Percentiles rank a stretch among this genome's conserved stretches.
Conservation (phyloP, 2,113 vertebrate genomes). For the Serinus canaria region DNA sequence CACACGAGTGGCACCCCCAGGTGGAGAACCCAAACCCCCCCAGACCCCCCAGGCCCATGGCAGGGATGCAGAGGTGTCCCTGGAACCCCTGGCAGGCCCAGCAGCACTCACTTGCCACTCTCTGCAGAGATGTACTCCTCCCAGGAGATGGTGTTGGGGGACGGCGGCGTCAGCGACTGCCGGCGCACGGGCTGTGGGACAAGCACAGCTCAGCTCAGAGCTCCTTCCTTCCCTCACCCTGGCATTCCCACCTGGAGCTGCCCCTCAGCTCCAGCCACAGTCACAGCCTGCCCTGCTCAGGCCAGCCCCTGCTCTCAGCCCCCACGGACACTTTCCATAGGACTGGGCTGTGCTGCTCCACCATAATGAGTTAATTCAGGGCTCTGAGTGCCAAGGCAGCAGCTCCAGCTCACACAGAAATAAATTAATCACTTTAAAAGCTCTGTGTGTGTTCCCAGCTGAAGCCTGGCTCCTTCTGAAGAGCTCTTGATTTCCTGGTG, state of each 20-base stretch:
- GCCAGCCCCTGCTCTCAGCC: not conserved
- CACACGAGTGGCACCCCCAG: not conserved
- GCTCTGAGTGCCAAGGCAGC: not conserved
- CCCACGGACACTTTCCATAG: not conserved
- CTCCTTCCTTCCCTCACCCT: rapidly evolving
- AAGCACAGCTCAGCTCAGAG: not conserved
- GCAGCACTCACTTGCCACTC: slow-evolving; percentile 87
- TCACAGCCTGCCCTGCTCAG: not conserved
- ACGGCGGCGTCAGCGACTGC: slow-evolving; percentile 89
- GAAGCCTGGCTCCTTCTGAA: slow-evolving; percentile 9
- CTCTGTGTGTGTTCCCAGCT: not conserved
- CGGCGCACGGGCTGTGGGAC: slow-evolving; percentile 83
- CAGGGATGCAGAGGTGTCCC: not conserved
- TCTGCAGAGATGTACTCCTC: slow-evolving; percentile 96
- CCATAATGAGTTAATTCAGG: not conserved
- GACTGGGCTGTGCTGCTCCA: not conserved
- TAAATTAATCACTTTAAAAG: not conserved
- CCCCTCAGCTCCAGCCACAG: not conserved
- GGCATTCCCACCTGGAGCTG: not conserved
- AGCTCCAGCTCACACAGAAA: not conserved
- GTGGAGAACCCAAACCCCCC: rapidly evolving
- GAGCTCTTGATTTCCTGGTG: slow-evolving; percentile 32
- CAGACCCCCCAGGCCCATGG: rapidly evolving
- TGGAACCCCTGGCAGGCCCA: rapidly evolving
- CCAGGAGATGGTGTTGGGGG: slow-evolving; percentile 93